A percentile compares a stretch with the other conserved stretches of the same genome.
phyloP scores from a whole-genome alignment of 2,888 invertebrate genomes.

The Bimastos eiseni region DNA sequence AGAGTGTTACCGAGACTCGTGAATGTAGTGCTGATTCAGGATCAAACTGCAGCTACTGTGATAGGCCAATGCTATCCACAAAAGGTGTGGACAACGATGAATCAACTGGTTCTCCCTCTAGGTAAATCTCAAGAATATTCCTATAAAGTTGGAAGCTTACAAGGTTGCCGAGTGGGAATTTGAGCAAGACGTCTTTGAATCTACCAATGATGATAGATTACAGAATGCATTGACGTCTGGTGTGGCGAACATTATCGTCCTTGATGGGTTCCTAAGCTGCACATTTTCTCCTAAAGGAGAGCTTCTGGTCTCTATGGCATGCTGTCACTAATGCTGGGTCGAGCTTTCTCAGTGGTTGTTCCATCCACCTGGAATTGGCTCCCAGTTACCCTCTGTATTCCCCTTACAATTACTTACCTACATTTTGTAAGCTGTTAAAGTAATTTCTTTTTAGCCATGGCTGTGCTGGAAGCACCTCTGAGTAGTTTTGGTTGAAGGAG shows the following conservation, averaged over 20 bases:
- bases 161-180: neutral
- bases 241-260: neutral
- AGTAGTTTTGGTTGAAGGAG: no score
- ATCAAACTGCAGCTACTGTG: slow-evolving; percentile 6
- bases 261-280: no score
- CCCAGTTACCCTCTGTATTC: no score
- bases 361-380: no score
- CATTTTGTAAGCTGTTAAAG: no score
- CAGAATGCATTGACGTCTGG: neutral
- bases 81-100: neutral
- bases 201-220: neutral
- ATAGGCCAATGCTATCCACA: neutral
- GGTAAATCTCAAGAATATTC: neutral
- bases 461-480: no score
- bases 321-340: no score
- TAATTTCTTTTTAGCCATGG: no score
- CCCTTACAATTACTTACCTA: no score
- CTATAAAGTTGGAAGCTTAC: neutral
- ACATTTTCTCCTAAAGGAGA: no score
- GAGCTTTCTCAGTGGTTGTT: no score
- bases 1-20: neutral
- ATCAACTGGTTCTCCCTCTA: neutral
- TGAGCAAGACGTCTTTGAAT: neutral
- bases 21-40: neutral
- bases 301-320: no score